Evolutionary conservation across 2,113 vertebrate species (phyloP).

Genomic region (Paraplagusia blochii): DNA sequence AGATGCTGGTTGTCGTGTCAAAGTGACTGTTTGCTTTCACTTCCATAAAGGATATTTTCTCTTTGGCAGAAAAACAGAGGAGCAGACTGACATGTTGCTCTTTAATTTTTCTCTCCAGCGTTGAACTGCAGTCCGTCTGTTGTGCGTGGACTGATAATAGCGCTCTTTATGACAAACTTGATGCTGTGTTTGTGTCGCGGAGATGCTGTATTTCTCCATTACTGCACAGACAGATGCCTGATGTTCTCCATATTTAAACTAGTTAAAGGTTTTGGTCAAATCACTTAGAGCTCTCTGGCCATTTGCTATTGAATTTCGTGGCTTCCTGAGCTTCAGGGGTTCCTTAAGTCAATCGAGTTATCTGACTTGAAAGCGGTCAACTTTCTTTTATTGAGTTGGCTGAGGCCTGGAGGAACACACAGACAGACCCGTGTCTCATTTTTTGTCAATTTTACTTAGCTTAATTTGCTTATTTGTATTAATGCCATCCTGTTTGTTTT

Average conservation of each 20-base stretch:
- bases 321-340: conserved; percentile 62
- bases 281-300: conserved; percentile 50
- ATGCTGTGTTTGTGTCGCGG: conserved; percentile 9
- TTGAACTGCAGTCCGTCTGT: conserved; percentile 11
- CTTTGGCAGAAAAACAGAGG: conserved; percentile 1
- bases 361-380: conserved; percentile 65
- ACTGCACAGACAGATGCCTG: conserved; percentile 25
- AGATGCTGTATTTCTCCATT: conserved; percentile 9
- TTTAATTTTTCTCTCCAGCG: neutral
- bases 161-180: conserved; percentile 8
- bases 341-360: conserved; percentile 69
- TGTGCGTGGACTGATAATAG: conserved; percentile 1
- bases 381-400: conserved; percentile 71
- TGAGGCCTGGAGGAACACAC: conserved; percentile 40
- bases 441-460: conserved; percentile 52
- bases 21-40: conserved; percentile 9
- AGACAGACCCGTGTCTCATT: conserved; percentile 47
- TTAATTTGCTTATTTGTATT: conserved; percentile 33
- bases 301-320: conserved; percentile 58
- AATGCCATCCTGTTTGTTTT: conserved; percentile 12
- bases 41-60: conserved; percentile 1
- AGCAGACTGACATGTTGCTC: neutral
- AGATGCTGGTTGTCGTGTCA: neutral
- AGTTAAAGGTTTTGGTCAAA: conserved; percentile 39
- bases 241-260: conserved; percentile 36